A percentile compares a stretch with the other conserved stretches of the same genome.
Conservation (phyloP, 2,888 invertebrate genomes). For the Lacanobia wlatinum region DNA sequence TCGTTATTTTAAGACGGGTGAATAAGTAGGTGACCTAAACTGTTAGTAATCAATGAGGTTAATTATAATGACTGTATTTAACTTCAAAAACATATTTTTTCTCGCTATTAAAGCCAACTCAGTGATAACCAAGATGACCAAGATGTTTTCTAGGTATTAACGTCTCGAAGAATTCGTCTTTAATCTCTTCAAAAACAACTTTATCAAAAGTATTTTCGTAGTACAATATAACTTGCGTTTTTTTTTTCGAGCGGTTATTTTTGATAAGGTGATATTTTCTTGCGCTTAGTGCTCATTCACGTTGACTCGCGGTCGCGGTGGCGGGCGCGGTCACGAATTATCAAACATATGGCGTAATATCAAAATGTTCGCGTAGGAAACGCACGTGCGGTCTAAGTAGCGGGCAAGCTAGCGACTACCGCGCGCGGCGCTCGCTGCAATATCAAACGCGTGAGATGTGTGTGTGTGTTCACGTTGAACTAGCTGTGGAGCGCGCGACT, state of each 20-base stretch:
- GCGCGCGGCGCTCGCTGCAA: too few relatives aligned
- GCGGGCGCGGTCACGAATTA: too few relatives aligned
- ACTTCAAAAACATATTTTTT: slow-evolving; percentile 24
- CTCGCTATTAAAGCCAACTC: background rate
- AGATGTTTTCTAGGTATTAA: background rate
- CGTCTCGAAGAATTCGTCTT: slow-evolving; percentile 1
- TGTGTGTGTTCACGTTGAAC: too few relatives aligned
- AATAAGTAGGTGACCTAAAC: slow-evolving; percentile 19
- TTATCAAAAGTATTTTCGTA: slow-evolving; percentile 34
- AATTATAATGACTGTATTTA: slow-evolving; percentile 21
- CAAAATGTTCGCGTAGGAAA: too few relatives aligned
- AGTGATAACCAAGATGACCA: slow-evolving; percentile 23
- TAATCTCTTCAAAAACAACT: slow-evolving; percentile 37
- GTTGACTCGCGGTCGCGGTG: too few relatives aligned
- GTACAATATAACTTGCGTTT: background rate
- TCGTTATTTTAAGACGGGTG: background rate
- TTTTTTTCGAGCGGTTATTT: slow-evolving; percentile 1
- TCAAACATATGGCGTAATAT: too few relatives aligned
- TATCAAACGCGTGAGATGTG: too few relatives aligned
- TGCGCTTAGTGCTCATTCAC: background rate
- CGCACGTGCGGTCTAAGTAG: too few relatives aligned
- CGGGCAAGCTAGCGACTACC: too few relatives aligned
- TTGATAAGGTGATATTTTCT: slow-evolving; percentile 9
- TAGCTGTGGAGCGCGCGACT: too few relatives aligned
- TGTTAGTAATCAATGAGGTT: slow-evolving; percentile 27